phyloP scores from a whole-genome alignment of 2,888 invertebrate genomes.

The Metalampra italica region DNA sequence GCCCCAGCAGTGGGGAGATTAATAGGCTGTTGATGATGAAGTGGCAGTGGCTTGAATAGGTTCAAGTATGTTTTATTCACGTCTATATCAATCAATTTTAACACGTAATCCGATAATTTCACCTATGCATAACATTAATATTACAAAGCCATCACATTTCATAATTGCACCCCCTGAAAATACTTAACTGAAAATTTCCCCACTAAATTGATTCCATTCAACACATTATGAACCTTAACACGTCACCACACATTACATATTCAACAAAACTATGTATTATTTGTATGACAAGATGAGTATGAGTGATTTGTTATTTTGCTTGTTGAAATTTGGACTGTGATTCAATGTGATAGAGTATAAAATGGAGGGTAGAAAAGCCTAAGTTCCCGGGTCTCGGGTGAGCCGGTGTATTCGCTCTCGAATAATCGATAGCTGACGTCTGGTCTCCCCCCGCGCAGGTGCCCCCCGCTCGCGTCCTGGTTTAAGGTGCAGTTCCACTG shows the following conservation, averaged over 20 bases:
- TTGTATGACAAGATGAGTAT: slow-evolving; percentile 45
- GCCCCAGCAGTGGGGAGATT: no score
- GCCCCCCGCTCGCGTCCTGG: slow-evolving; percentile 41
- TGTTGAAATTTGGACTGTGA: slow-evolving; percentile 37
- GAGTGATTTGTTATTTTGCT: slow-evolving; percentile 47
- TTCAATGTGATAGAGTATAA: slow-evolving; percentile 33
- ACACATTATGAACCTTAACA: slow-evolving; percentile 5
- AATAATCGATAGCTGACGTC: slow-evolving; percentile 78
- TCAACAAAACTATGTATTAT: slow-evolving; percentile 35
- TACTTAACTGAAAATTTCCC: slow-evolving; percentile 6
- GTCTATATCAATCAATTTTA: no score
- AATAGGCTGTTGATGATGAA: no score
- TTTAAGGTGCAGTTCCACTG: slow-evolving; percentile 29
- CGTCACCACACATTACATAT: slow-evolving; percentile 1
- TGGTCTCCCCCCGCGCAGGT: slow-evolving; percentile 60
- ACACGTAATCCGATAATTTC: not conserved
- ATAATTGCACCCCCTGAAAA: slow-evolving; percentile 10
- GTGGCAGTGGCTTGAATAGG: slow-evolving; percentile 3
- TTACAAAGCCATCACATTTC: not conserved
- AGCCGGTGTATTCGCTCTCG: slow-evolving; percentile 65
- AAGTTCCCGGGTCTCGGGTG: slow-evolving; percentile 53
- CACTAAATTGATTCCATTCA: slow-evolving; percentile 6
- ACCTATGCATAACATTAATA: not conserved
- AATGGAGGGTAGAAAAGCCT: slow-evolving; percentile 35
- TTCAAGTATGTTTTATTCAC: not conserved